These are phyloP conservation scores for Melinaea menophilus DNA, from an alignment of 2,888 invertebrate genomes.

Conservation along the genomic window DNA sequence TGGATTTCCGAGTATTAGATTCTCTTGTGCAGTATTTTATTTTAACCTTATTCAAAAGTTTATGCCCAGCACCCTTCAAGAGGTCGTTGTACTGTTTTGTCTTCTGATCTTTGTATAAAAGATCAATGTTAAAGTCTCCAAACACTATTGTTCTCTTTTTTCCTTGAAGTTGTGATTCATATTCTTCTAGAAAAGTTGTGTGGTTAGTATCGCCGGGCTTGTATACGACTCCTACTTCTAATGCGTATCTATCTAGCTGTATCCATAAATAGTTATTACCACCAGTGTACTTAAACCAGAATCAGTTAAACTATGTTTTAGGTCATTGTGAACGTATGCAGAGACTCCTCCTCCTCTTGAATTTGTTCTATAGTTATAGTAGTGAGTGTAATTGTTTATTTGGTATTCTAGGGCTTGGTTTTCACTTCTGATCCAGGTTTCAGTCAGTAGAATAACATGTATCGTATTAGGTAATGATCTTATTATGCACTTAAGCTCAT, in stretches of 20 bases:
- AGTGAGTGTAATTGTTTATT: constrained; percentile 24
- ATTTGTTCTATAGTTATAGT: constrained; percentile 32
- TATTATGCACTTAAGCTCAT: constrained; percentile 8
- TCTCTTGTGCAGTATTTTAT: constrained; percentile 5
- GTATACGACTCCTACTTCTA: constrained; percentile 32
- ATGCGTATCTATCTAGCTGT: constrained; percentile 23
- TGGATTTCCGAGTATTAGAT: neutral
- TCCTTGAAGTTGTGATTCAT: constrained; percentile 8
- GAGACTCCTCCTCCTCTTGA: constrained; percentile 35
- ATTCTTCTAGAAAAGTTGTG: neutral
- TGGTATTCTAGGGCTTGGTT: constrained; percentile 12
- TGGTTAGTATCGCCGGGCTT: constrained; percentile 27
- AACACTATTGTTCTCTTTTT: constrained; percentile 12
- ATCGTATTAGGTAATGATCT: constrained; percentile 2
- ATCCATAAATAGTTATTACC: constrained; percentile 36
- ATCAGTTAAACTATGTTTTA: constrained; percentile 14
- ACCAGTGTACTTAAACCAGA: constrained; percentile 17
- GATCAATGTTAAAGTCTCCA: constrained; percentile 7
- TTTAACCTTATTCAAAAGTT: constrained; percentile 7
- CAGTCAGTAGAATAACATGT: constrained; percentile 9
- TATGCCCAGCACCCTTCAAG: constrained; percentile 8
- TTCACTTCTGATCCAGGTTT: constrained; percentile 13
- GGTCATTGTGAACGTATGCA: constrained; percentile 30
- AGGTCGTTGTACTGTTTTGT: constrained; percentile 11
- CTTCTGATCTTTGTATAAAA: constrained; percentile 1